phyloP scores from a whole-genome alignment of 2,888 invertebrate species.

The Synanthedon tipuliformis region DNA sequence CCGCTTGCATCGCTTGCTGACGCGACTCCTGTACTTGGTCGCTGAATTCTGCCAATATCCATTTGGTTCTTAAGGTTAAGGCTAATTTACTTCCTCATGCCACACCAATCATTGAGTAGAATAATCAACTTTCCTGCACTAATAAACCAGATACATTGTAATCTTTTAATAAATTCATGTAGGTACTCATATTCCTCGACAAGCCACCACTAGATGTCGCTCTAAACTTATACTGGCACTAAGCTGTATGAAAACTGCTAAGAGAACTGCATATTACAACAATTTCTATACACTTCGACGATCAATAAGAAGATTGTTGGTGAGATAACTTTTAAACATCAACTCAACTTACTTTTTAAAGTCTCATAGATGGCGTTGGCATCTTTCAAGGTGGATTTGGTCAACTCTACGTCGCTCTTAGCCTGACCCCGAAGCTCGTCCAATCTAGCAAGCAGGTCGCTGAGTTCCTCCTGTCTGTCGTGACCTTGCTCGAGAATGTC shows the following conservation, averaged over 20 bases:
- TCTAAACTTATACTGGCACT: too few species aligned
- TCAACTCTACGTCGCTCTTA: slow-evolving; percentile 84
- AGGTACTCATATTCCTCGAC: too few species aligned
- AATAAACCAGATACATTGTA: too few species aligned
- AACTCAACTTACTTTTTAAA: slow-evolving; percentile 66
- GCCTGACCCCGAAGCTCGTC: slow-evolving; percentile 82
- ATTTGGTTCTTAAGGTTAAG: too few species aligned
- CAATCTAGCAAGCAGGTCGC: slow-evolving; percentile 82
- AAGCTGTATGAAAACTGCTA: not conserved
- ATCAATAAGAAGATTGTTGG: too few species aligned
- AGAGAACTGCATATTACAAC: slow-evolving; percentile 15
- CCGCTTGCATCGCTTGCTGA: slow-evolving; percentile 81
- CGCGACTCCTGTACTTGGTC: slow-evolving; percentile 88
- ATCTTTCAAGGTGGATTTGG: slow-evolving; percentile 83
- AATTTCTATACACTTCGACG: too few species aligned
- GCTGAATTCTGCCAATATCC: slow-evolving; percentile 79
- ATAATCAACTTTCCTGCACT: not conserved
- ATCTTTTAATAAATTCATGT: too few species aligned
- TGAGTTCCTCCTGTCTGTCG: slow-evolving; percentile 77
- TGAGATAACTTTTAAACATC: not conserved
- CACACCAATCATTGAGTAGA: not conserved
- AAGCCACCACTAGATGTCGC: too few species aligned
- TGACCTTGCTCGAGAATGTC: slow-evolving; percentile 74
- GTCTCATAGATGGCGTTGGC: slow-evolving; percentile 84
- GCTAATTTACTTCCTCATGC: not conserved